These are phyloP conservation scores for Melanotaenia pygmaea DNA, from an alignment of 2,797 vertebrate genomes.

Conservation along the genomic window DNA sequence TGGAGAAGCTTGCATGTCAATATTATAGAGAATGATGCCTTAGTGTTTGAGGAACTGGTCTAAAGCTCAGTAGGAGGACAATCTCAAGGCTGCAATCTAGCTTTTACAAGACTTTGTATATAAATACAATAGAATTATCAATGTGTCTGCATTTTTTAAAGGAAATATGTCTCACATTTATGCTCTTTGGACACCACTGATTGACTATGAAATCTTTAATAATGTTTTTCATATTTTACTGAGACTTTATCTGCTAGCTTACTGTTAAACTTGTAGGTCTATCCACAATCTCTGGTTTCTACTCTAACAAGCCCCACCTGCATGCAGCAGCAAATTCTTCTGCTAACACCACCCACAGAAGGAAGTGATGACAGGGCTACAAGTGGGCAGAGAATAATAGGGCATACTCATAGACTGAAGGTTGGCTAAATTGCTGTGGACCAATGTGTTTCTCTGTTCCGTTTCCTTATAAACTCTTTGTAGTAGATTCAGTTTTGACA, in stretches of 20 bases:
- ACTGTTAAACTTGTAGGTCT: not conserved
- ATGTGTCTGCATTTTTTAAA: not conserved
- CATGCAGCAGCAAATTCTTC: slow-evolving; percentile 2
- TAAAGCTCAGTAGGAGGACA: not conserved
- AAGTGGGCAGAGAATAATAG: not conserved
- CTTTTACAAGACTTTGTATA: not conserved
- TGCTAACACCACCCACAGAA: not conserved
- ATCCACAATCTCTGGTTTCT: not conserved
- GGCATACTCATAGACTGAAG: not conserved
- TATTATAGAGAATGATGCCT: not conserved
- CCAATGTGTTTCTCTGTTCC: not conserved
- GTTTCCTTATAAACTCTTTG: not conserved
- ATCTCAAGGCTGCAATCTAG: not conserved
- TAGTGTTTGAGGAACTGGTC: not conserved
- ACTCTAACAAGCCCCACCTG: not conserved
- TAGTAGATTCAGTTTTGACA: not conserved
- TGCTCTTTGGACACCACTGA: not conserved
- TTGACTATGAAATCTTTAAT: not conserved
- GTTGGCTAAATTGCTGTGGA: not conserved
- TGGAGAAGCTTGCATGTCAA: not conserved
- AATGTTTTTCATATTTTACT: not conserved
- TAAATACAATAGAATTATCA: not conserved
- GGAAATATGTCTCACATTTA: not conserved
- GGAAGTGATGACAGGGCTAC: not conserved
- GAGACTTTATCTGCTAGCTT: not conserved